These are phyloP conservation scores for Siniperca chuatsi DNA, from an alignment of 2,113 vertebrate species.

Conservation along the genomic window DNA sequence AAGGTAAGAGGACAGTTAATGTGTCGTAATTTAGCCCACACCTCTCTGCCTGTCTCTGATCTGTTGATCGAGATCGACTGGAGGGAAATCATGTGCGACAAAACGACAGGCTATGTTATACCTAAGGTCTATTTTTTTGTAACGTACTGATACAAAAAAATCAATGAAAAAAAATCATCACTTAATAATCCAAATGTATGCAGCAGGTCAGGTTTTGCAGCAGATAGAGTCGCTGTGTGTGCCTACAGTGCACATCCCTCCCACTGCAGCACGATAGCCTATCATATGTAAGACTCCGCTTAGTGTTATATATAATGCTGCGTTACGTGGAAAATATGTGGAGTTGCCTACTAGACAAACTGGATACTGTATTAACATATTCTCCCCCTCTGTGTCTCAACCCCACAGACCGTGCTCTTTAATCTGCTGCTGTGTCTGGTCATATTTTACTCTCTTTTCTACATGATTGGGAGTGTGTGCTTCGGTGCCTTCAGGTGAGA, in stretches of 20 bases:
- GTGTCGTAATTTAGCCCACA: background rate
- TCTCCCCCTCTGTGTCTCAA: background rate
- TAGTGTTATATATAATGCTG: background rate
- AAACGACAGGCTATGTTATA: background rate
- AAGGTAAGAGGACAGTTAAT: constrained; percentile 72
- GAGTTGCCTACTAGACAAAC: background rate
- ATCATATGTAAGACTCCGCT: background rate
- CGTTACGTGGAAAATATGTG: constrained; percentile 2
- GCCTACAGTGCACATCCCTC: constrained; percentile 16
- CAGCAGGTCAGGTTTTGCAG: background rate
- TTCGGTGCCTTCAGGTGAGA: constrained; percentile 87
- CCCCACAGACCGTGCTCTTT: constrained; percentile 82
- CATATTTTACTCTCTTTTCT: constrained; percentile 89
- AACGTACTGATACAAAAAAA: background rate
- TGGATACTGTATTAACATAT: background rate
- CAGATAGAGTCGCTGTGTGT: background rate
- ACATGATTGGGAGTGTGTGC: constrained; percentile 85
- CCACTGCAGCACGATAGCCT: constrained; percentile 16
- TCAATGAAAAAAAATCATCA: too few relatives aligned
- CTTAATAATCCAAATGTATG: background rate
- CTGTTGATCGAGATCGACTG: constrained; percentile 7
- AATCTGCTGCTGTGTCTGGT: constrained; percentile 86
- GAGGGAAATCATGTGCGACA: constrained; percentile 11
- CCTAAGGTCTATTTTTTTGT: background rate
- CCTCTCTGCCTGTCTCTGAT: background rate